Base-by-base conservation (phyloP, 2,888 invertebrate genomes). In the Marronus borbonicus region DNA sequence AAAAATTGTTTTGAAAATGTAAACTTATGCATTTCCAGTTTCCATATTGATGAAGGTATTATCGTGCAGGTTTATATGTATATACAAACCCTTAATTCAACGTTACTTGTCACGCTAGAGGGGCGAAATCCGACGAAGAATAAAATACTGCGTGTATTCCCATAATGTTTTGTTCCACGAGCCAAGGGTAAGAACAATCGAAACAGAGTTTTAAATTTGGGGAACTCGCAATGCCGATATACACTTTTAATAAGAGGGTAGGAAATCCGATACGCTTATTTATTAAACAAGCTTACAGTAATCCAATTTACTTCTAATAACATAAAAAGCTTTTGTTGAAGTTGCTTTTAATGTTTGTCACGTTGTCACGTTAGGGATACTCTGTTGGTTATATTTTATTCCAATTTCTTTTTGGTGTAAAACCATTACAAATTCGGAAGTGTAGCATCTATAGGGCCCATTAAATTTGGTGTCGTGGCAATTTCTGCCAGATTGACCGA, bases 261-360 rank as follows among this genome's bases (percentile, higher is more conserved):
- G 72, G 49, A 62, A 74, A 74, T 74, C 60, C 60, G 60, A 74
- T 74, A 74, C 60, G 24, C 60, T 49, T 74, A 60, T 74, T 62
- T 74, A 74, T 60, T 60, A 74, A 74, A 62, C 72, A 49, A 44
- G 72, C 72, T 74, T 62, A 20, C 20, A 44, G 49, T 74, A 60
- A 74, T 74, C 72, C 72, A 74, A 74, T 74, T 74, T 74, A 74
- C 24, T 20, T 60, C 72, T 74, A 74, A 74, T 74, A 74, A 74
- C 60, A 44, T 44, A 74, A 74, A 44, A 44, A 24, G 72, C 31
- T 74, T 60, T 74, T 24, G 20, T 74, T 7, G 50, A 50, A 28
- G 24, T 20, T 50, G 8, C 24, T 68, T 24, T 17, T 17, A 24
- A 24, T 2, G 12, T 4, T 39, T 39, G 2, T 44, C 10, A 2